Conservation (phyloP, 2,797 vertebrate genomes). For the Cottoperca gobio region DNA sequence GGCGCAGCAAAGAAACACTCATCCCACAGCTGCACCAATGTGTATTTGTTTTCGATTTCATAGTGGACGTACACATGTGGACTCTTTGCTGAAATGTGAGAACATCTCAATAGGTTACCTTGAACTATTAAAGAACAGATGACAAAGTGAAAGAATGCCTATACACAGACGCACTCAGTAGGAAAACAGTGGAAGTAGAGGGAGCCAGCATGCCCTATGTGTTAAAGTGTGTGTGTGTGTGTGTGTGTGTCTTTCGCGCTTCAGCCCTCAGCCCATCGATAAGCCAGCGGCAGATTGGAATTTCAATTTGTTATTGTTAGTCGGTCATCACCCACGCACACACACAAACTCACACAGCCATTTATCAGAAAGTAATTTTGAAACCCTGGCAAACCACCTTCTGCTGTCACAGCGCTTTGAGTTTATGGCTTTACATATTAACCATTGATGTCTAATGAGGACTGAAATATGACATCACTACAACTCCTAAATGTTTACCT, state of each 20-base stretch:
- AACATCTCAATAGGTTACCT: neutral
- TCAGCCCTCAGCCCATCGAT: neutral
- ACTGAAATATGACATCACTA: neutral
- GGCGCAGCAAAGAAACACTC: neutral
- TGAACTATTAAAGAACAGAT: neutral
- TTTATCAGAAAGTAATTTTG: neutral
- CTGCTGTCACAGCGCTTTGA: neutral
- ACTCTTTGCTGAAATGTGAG: neutral
- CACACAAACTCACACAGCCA: neutral
- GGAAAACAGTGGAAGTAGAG: neutral
- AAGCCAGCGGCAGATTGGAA: neutral
- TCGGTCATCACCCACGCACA: neutral
- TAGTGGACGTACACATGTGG: neutral
- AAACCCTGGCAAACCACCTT: neutral
- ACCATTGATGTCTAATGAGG: neutral
- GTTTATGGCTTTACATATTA: neutral
- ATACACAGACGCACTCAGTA: neutral
- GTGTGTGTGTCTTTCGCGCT: neutral
- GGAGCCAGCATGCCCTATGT: neutral
- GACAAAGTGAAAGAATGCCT: neutral
- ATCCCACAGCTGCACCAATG: neutral
- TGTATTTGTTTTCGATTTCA: neutral
- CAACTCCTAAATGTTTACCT: neutral
- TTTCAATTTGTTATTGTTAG: constrained; percentile 27
- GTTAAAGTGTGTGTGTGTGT: neutral